These are phyloP conservation scores for Erebia palarica DNA, from an alignment of 2,888 invertebrate species.

Conservation along the genomic window DNA sequence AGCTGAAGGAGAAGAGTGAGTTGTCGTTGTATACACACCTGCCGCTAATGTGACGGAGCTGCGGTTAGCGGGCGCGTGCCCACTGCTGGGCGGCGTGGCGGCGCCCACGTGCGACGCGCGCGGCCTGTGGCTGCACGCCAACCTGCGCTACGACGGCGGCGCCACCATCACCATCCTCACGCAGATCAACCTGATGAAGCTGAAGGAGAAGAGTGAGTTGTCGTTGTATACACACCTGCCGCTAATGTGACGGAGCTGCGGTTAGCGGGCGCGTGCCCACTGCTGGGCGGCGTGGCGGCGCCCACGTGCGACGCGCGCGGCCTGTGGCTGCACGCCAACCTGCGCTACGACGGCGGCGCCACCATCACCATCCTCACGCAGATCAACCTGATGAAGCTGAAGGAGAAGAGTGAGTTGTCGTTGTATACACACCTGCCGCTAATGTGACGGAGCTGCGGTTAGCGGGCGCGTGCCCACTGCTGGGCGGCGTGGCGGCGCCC, in stretches of 20 bases:
- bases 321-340: conserved; percentile 93
- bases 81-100: conserved; percentile 84
- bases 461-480: conserved; percentile 85
- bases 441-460: conserved; percentile 88
- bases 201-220: conserved; percentile 73
- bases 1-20: conserved; percentile 77
- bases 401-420: conserved; percentile 67
- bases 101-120: conserved; percentile 88
- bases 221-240: conserved; percentile 57
- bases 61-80: conserved; percentile 87
- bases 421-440: conserved; percentile 73
- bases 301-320: conserved; percentile 91
- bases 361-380: conserved; percentile 94
- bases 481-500: conserved; percentile 85
- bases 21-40: neutral
- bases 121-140: conserved; percentile 94
- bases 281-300: conserved; percentile 83
- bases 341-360: conserved; percentile 90
- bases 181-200: conserved; percentile 87
- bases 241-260: conserved; percentile 88
- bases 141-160: conserved; percentile 89
- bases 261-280: conserved; percentile 86
- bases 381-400: conserved; percentile 85
- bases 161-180: conserved; percentile 93
- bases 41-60: conserved; percentile 89